phyloP scores from a whole-genome alignment of 2,113 vertebrate species.

The Semnornis frantzii region DNA sequence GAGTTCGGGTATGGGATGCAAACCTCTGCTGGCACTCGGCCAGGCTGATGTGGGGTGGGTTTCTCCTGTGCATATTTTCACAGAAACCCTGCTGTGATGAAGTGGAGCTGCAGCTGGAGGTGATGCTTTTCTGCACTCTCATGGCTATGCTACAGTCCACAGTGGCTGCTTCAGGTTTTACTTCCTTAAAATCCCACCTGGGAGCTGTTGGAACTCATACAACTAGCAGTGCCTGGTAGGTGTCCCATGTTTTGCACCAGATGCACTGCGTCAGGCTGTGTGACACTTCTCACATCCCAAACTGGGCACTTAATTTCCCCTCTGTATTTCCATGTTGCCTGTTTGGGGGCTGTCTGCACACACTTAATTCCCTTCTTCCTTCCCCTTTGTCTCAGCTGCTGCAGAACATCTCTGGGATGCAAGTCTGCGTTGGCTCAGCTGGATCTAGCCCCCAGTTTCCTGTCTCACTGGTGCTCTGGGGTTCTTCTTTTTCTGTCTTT shows the following conservation, averaged over 20 bases:
- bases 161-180: not conserved
- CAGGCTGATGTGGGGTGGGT: accelerated
- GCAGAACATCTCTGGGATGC: not conserved
- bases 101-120: not conserved
- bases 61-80: not conserved
- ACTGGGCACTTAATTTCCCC: not conserved
- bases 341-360: not conserved
- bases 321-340: accelerated
- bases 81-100: not conserved
- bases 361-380: not conserved
- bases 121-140: not conserved
- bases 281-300: not conserved
- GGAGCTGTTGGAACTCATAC: not conserved
- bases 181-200: not conserved
- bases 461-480: not conserved
- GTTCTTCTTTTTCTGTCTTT: not conserved
- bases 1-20: not conserved
- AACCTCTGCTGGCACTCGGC: not conserved
- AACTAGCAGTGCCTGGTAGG: not conserved
- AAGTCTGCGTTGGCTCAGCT: not conserved
- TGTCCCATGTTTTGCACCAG: not conserved
- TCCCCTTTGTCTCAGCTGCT: not conserved
- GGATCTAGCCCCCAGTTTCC: not conserved
- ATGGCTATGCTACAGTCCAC: not conserved
- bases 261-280: not conserved